Base-by-base conservation (phyloP, 2,888 invertebrate genomes). In the Scaptodrosophila latifasciaeformis region DNA sequence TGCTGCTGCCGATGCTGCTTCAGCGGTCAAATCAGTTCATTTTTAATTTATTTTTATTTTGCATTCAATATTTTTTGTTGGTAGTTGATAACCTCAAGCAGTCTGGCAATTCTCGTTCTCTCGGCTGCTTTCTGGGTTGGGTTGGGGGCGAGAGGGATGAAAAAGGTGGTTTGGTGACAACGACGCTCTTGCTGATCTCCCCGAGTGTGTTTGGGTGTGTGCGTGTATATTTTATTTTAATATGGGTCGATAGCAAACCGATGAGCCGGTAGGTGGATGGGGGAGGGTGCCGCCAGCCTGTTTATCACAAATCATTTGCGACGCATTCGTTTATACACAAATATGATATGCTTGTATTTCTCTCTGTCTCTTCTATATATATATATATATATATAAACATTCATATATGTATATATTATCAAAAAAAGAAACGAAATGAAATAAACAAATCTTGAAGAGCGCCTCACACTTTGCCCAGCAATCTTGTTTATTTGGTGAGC, bases 61-160 rank as follows among this genome's bases (percentile, higher is more conserved):
- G 43, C 60, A 52, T 65, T 48, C 27, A 47, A 53, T 70, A 60
- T 62, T 60, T 39, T 34, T 40, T 48, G 30, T 34, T 19, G 19
- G 39, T 59, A 51, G 59, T 59, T 75, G 78, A 74, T 75, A 77
- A 75, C 78, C 74, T 63, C 48, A 61, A 34, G 27, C 44, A 42
- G 42, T 44, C 15, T 46, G 31, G n/a, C 45, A 7, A 3, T 40
- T 18, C 34, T 6, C 37, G 40, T 40, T 19, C 39, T 10, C 46
- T 29, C 31, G 19, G n/a, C n/a, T 48, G 40, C 21, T 17, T 31
- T 7, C 10, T 31, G n/a, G 2, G 31, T 4, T 3, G 10, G 12
- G n/a, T 40, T 37, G 18, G 15, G 15, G 19, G 24, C 21, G 40
- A 40, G 10, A 21, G 40, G 40, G 12, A 37, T 7, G 4, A n/a